Percentiles rank a stretch among this genome's conserved stretches.
These are phyloP conservation scores for Tamandua tetradactyla DNA, from an alignment of 2,797 vertebrate genomes.

Conservation along the genomic window DNA sequence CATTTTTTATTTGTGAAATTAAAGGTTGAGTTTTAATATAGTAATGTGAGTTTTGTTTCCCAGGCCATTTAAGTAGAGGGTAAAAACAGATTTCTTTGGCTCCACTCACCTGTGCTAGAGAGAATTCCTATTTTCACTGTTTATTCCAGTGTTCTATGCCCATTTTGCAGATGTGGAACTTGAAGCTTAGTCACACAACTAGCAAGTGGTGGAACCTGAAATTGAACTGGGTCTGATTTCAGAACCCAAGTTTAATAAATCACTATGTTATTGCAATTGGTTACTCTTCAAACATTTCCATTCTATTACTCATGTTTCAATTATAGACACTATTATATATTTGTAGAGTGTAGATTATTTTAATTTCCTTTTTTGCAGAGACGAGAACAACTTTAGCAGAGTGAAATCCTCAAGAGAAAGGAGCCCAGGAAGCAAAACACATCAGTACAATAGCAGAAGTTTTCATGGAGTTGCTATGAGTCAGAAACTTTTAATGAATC, in stretches of 20 bases:
- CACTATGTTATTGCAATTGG: not conserved
- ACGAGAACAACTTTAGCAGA: slow-evolving; percentile 18
- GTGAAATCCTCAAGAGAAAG: slow-evolving; percentile 55
- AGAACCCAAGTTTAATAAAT: slow-evolving; percentile 2
- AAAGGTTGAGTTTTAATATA: slow-evolving; percentile 20
- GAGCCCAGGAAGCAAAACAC: slow-evolving; percentile 58
- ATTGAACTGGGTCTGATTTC: not conserved
- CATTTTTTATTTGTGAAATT: not conserved
- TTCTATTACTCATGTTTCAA: not conserved
- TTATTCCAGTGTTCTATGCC: not conserved
- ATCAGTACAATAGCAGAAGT: slow-evolving; percentile 59
- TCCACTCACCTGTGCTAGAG: not conserved
- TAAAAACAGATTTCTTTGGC: slow-evolving; percentile 37
- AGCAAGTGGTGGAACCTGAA: not conserved
- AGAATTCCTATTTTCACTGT: not conserved
- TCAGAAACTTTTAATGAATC: slow-evolving; percentile 72
- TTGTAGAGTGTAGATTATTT: slow-evolving; percentile 7
- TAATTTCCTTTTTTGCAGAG: slow-evolving; percentile 51
- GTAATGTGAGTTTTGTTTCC: slow-evolving; percentile 20
- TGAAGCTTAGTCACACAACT: not conserved
- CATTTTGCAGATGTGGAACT: not conserved
- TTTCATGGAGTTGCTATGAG: slow-evolving; percentile 48
- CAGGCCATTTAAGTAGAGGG: not conserved
- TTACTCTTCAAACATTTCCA: slow-evolving; percentile 34
- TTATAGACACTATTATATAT: not conserved